Evolutionary conservation across 2,888 invertebrate species (phyloP).

Genomic region (Ochropacha duplaris): DNA sequence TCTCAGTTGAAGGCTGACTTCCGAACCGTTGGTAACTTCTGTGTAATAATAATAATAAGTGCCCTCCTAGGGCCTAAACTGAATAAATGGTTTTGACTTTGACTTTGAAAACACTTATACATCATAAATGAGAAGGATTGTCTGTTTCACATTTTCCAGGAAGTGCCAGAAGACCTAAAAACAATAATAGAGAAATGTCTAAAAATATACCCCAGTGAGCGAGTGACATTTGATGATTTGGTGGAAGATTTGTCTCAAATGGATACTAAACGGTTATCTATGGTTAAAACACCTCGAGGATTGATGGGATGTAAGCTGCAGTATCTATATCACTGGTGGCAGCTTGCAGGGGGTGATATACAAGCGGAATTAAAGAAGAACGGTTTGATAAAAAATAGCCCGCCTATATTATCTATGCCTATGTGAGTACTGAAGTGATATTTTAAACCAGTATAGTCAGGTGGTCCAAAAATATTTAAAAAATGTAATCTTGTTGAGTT

Average conservation of each 20-base stretch:
- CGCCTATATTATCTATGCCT: constrained; percentile 91
- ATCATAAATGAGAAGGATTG: no score
- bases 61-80: no score
- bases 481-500: no score
- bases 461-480: no score
- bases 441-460: no score
- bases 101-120: no score
- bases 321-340: constrained; percentile 97
- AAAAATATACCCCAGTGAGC: constrained; percentile 84
- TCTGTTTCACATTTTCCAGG: constrained; percentile 77
- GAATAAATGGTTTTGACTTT: no score
- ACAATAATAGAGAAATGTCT: constrained; percentile 88
- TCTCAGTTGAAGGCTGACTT: no score
- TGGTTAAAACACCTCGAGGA: constrained; percentile 67
- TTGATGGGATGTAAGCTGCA: constrained; percentile 85
- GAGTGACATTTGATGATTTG: constrained; percentile 83
- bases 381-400: constrained; percentile 93
- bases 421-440: constrained; percentile 76
- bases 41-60: no score
- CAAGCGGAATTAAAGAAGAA: constrained; percentile 94
- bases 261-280: constrained; percentile 63
- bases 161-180: constrained; percentile 82
- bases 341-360: constrained; percentile 97
- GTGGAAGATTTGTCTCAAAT: constrained; percentile 65
- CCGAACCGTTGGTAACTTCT: no score